Conservation (phyloP, 1,140 invertebrate species). For the Scaptomyza montana region DNA sequence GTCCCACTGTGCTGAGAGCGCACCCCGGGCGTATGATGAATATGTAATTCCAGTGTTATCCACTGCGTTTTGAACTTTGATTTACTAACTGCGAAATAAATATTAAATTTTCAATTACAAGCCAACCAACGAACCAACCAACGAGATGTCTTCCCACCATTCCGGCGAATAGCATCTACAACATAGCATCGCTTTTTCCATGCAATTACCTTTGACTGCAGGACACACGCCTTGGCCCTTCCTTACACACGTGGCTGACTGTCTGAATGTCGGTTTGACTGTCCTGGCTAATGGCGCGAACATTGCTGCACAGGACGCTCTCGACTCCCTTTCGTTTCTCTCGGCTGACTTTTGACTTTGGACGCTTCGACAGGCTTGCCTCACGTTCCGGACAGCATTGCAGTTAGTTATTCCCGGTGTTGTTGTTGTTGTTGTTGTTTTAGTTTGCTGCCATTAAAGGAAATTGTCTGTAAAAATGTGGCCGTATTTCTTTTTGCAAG, state of each 20-base stretch:
- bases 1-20: constrained; percentile 28
- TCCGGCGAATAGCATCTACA: not conserved
- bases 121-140: constrained; percentile 1
- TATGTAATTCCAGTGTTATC: constrained; percentile 75
- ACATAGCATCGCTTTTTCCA: constrained; percentile 64
- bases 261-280: not conserved
- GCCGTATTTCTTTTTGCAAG: constrained; percentile 82
- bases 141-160: constrained; percentile 1
- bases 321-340: not conserved
- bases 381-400: constrained; percentile 25
- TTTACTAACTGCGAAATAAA: constrained; percentile 82
- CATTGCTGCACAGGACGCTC: constrained; percentile 29
- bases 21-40: constrained; percentile 73
- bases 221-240: constrained; percentile 30
- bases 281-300: constrained; percentile 53
- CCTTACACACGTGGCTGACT: constrained; percentile 49
- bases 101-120: constrained; percentile 81
- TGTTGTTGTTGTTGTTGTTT: constrained; percentile 39
- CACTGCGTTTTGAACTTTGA: constrained; percentile 73
- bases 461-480: constrained; percentile 82
- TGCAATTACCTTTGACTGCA: constrained; percentile 71
- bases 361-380: constrained; percentile 50
- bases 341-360: constrained; percentile 8
- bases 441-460: constrained; percentile 70
- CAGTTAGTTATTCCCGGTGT: constrained; percentile 33